A percentile compares a stretch with the other conserved stretches of the same genome.
Evolutionary conservation across 1,140 invertebrate genomes (phyloP).

Genomic region (Drosophila jambulina): DNA sequence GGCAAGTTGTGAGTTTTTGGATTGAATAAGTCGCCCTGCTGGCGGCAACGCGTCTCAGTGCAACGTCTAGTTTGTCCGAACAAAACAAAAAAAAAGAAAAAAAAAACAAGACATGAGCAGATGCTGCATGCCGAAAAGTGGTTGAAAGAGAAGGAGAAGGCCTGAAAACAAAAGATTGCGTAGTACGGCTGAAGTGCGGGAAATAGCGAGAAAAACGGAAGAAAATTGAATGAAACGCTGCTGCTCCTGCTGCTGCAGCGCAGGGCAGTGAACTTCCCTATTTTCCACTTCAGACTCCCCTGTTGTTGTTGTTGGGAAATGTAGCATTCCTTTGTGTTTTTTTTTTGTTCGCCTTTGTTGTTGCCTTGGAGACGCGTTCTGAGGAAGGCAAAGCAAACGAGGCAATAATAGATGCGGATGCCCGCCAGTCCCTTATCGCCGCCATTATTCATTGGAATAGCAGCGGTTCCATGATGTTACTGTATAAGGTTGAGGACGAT

Average conservation of each 20-base stretch:
- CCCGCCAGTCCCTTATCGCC: slow-evolving; percentile 4
- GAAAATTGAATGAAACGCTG: slow-evolving; percentile 39
- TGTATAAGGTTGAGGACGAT: neutral
- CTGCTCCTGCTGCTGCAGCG: slow-evolving; percentile 12
- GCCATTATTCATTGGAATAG: neutral
- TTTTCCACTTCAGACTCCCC: slow-evolving; percentile 41
- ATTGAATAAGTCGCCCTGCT: neutral
- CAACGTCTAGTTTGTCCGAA: neutral
- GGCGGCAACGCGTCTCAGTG: neutral
- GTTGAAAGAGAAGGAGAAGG: slow-evolving; percentile 39
- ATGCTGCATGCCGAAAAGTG: slow-evolving; percentile 63
- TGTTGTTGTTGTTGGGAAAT: slow-evolving; percentile 15
- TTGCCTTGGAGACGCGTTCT: slow-evolving; percentile 23
- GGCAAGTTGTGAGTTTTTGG: neutral
- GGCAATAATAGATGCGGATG: slow-evolving; percentile 32
- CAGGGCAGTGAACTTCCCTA: slow-evolving; percentile 69
- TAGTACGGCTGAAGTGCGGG: slow-evolving; percentile 28
- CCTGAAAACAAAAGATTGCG: slow-evolving; percentile 52
- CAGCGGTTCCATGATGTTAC: neutral
- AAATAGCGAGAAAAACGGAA: slow-evolving; percentile 37
- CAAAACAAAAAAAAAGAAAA: no score
- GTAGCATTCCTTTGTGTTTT: slow-evolving; percentile 30
- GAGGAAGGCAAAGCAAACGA: slow-evolving; percentile 6
- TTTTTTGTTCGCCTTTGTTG: slow-evolving; percentile 17
- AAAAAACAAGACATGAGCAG: slow-evolving; percentile 10